Percentiles rank a stretch among this genome's conserved stretches.
phyloP scores from a whole-genome alignment of 2,113 vertebrate genomes.

The Ifrita kowaldi region DNA sequence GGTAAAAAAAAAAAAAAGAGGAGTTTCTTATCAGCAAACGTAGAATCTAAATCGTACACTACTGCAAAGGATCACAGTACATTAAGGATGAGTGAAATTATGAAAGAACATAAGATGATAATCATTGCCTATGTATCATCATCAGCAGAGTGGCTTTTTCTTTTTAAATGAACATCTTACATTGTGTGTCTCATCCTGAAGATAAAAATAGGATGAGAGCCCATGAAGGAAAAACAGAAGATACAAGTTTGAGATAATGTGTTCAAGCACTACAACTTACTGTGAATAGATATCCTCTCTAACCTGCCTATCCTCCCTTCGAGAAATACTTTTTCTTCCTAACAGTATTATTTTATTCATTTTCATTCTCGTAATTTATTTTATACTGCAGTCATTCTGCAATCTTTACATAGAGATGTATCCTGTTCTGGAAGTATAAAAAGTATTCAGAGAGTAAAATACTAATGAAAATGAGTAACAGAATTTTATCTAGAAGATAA shows the following conservation, averaged over 20 bases:
- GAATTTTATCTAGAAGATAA: background rate
- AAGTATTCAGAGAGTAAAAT: background rate
- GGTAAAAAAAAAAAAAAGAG: background rate
- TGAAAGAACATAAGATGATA: background rate
- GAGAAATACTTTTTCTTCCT: background rate
- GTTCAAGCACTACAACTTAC: background rate
- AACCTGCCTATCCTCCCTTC: background rate
- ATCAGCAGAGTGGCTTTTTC: background rate
- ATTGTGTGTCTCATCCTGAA: background rate
- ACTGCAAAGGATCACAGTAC: background rate
- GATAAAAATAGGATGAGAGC: background rate
- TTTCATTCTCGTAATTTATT: background rate
- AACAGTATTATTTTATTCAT: background rate
- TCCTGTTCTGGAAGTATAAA: background rate
- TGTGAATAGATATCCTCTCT: background rate
- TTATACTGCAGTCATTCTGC: background rate
- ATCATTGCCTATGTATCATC: background rate
- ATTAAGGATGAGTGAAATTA: slow-evolving; percentile 5
- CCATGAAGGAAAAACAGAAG: background rate
- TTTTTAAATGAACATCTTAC: slow-evolving; percentile 9
- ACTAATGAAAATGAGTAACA: background rate
- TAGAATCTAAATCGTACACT: background rate
- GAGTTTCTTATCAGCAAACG: background rate
- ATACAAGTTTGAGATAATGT: background rate
- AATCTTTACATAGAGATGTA: background rate